phyloP scores from a whole-genome alignment of 2,888 invertebrate genomes.

The Kryphioiulus occultus region DNA sequence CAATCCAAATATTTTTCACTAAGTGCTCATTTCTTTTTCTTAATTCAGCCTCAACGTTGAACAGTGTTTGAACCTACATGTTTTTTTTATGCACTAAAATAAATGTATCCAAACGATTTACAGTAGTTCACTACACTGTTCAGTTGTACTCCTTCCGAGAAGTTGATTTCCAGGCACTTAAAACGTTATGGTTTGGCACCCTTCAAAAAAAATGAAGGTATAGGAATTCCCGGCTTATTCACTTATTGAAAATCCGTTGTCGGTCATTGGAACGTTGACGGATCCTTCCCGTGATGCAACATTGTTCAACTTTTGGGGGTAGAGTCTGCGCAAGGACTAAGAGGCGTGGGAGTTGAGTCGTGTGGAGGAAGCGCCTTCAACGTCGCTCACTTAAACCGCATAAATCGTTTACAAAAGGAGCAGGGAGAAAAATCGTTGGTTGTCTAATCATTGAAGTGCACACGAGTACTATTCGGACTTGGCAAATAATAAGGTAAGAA shows the following conservation, averaged over 20 bases:
- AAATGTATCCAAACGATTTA: too few species aligned
- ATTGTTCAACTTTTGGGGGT: not conserved
- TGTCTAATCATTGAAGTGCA: not conserved
- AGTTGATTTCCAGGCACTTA: too few species aligned
- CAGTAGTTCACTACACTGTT: too few species aligned
- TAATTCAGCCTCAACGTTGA: too few species aligned
- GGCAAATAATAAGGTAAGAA: constrained; percentile 9
- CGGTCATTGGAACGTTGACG: not conserved
- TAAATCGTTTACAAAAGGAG: not conserved
- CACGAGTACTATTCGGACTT: not conserved
- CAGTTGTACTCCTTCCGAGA: too few species aligned
- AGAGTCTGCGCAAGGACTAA: not conserved
- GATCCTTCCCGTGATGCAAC: not conserved
- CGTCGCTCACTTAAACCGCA: not conserved
- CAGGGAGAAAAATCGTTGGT: not conserved
- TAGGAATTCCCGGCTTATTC: not conserved
- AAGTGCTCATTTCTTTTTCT: too few species aligned
- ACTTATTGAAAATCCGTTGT: not conserved
- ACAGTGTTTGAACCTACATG: too few species aligned
- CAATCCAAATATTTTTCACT: too few species aligned
- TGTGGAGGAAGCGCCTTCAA: not conserved
- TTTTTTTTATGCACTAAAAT: too few species aligned
- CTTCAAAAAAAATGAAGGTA: too few species aligned
- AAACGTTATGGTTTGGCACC: too few species aligned
- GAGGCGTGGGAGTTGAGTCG: not conserved